These are phyloP conservation scores for Saguinus midas DNA, from an alignment of 2,113 vertebrate species.

Conservation along the genomic window DNA sequence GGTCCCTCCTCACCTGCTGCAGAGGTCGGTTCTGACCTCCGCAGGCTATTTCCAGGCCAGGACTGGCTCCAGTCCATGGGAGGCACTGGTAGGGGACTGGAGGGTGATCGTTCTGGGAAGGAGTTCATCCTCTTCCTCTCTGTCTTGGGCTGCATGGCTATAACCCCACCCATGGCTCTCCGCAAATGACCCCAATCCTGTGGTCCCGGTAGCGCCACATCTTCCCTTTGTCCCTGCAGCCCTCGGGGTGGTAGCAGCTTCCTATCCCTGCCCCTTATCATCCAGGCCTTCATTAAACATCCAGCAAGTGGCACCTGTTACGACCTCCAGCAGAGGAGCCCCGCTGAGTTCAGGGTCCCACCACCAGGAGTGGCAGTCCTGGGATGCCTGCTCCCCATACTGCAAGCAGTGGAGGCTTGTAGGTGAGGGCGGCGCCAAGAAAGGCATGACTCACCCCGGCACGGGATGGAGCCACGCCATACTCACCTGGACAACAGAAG, in stretches of 20 bases:
- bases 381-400: not conserved
- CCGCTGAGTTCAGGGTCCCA: not conserved
- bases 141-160: accelerated
- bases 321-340: not conserved
- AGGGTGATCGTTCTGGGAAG: too few relatives aligned
- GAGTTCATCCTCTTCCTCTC: not conserved
- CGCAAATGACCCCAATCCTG: not conserved
- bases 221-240: not conserved
- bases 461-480: accelerated
- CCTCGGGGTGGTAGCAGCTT: not conserved
- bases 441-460: accelerated
- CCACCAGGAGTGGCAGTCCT: not conserved
- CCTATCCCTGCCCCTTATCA: not conserved
- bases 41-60: not conserved
- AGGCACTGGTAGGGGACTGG: not conserved
- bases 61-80: not conserved
- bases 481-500: not conserved
- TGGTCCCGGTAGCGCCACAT: not conserved
- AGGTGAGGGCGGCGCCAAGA: not conserved
- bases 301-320: not conserved
- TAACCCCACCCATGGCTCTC: not conserved
- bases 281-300: accelerated
- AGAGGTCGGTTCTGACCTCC: not conserved
- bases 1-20: not conserved
- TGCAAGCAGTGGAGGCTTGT: too few relatives aligned